These are phyloP conservation scores for Tiliacea citrago DNA, from an alignment of 2,888 invertebrate species.

Conservation along the genomic window DNA sequence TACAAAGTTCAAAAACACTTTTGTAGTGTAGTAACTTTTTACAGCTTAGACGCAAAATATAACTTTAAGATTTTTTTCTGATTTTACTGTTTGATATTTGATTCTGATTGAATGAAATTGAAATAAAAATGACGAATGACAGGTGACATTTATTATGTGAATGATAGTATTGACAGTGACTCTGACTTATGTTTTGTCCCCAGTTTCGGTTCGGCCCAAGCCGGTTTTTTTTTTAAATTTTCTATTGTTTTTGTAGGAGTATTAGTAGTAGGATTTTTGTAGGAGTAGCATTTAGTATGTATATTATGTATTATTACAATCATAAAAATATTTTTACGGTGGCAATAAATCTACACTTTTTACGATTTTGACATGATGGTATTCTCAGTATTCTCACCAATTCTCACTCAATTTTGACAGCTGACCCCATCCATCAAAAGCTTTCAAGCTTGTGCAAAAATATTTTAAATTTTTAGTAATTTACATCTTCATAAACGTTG, in stretches of 20 bases:
- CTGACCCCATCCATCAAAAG: slow-evolving; percentile 69
- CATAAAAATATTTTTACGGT: background rate
- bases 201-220: background rate
- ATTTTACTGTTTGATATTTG: slow-evolving; percentile 23
- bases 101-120: slow-evolving; percentile 6
- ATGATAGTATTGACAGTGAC: slow-evolving; percentile 29
- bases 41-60: background rate
- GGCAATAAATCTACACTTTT: slow-evolving; percentile 28
- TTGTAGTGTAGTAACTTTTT: background rate
- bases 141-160: too few relatives aligned
- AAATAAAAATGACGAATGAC: background rate
- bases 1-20: background rate
- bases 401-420: slow-evolving; percentile 67
- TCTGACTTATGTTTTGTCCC: background rate
- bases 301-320: too few relatives aligned
- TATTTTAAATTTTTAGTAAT: slow-evolving; percentile 57
- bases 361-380: slow-evolving; percentile 37
- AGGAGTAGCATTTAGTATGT: too few relatives aligned
- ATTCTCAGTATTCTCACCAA: too few relatives aligned
- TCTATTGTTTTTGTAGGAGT: too few relatives aligned
- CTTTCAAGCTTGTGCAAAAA: slow-evolving; percentile 54
- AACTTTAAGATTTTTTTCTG: slow-evolving; percentile 14
- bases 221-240: slow-evolving; percentile 5
- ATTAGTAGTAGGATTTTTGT: too few relatives aligned
- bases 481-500: slow-evolving; percentile 58